Percentiles rank a stretch among this genome's conserved stretches.
These are phyloP conservation scores for Oasisia sp. DNA, from an alignment of 2,888 invertebrate species.

Conservation along the genomic window DNA sequence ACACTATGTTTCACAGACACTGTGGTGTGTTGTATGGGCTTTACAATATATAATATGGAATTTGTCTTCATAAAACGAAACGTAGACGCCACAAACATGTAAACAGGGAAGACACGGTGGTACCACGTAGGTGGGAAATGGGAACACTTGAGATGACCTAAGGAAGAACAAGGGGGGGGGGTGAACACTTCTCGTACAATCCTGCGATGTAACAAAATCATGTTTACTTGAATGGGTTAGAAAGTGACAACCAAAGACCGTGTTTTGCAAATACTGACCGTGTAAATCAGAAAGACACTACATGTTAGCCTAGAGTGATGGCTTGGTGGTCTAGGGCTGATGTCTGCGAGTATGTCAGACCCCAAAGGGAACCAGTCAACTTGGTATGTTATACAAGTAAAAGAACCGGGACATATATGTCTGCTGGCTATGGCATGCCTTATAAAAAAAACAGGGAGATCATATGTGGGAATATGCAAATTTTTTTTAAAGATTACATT, in stretches of 20 bases:
- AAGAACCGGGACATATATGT: no score
- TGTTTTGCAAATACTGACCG: not conserved
- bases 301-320: not conserved
- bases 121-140: not conserved
- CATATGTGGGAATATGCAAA: no score
- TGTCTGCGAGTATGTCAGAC: no score
- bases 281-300: not conserved
- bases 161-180: not conserved
- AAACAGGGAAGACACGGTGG: not conserved
- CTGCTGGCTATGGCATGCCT: no score
- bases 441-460: no score
- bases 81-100: not conserved
- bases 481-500: no score
- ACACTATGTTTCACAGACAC: no score
- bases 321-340: no score
- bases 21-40: no score
- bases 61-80: not conserved
- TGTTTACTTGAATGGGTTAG: not conserved
- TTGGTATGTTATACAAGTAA: no score
- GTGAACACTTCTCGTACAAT: not conserved
- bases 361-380: no score
- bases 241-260: not conserved
- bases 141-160: not conserved
- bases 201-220: not conserved
- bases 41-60: not conserved